Conservation (phyloP, 92 coral and sea anemone species). For the Meandrina meandrites region DNA sequence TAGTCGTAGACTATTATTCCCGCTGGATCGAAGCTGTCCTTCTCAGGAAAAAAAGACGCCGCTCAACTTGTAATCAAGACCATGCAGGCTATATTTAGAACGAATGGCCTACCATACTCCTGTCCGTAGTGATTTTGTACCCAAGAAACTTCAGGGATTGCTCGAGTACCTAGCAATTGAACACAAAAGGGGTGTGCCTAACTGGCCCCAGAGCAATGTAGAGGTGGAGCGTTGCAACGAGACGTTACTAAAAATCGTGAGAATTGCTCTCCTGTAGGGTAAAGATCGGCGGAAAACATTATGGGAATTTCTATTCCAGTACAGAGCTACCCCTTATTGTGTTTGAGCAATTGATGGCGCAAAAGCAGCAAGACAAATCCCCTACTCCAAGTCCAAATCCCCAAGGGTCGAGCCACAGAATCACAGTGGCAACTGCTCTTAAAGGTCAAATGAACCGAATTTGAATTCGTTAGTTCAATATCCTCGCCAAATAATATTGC, state of each 20-base stretch:
- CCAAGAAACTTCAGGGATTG: slow-evolving; percentile 63
- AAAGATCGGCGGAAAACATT: too few relatives aligned
- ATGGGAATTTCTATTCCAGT: slow-evolving; percentile 68
- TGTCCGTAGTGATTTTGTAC: slow-evolving; percentile 57
- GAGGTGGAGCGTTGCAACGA: slow-evolving; percentile 67
- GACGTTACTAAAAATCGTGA: slow-evolving; percentile 60
- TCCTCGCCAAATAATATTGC: too few relatives aligned
- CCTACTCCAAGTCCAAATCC: slow-evolving; percentile 34
- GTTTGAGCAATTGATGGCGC: slow-evolving; percentile 48
- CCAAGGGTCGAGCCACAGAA: too few relatives aligned
- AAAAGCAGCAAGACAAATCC: slow-evolving; percentile 49
- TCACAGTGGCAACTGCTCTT: too few relatives aligned
- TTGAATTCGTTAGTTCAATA: too few relatives aligned
- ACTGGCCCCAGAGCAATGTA: slow-evolving; percentile 73
- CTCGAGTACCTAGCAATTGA: too few relatives aligned
- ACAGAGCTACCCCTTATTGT: slow-evolving; percentile 59
- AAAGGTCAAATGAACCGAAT: too few relatives aligned
- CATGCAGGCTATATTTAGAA: slow-evolving; percentile 53
- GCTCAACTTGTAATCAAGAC: slow-evolving; percentile 33
- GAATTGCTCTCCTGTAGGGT: slow-evolving; percentile 53
- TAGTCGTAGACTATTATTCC: slow-evolving; percentile 50
- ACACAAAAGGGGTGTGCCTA: slow-evolving; percentile 57
- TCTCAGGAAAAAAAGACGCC: slow-evolving; percentile 47
- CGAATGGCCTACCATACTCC: too few relatives aligned
- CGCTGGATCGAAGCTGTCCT: slow-evolving; percentile 61